Conservation (phyloP, 2,888 invertebrate species). For the Caenorhabditis sp. region DNA sequence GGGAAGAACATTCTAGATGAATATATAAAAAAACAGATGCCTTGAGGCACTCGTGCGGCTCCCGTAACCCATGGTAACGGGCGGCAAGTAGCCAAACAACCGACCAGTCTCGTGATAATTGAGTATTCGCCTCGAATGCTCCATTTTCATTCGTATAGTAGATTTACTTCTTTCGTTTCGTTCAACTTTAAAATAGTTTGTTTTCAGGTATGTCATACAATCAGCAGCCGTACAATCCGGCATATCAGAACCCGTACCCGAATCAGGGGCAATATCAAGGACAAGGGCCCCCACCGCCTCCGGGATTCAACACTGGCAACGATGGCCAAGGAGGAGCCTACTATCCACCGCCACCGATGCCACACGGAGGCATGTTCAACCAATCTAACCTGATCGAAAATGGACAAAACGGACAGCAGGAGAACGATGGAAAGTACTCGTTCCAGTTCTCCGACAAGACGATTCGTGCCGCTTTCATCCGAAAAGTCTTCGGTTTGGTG, state of each 20-base stretch:
- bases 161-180: background rate
- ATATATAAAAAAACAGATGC: slow-evolving; percentile 14
- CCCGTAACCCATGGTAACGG: slow-evolving; percentile 30
- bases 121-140: background rate
- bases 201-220: slow-evolving; percentile 67
- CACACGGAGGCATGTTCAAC: slow-evolving; percentile 57
- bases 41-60: background rate
- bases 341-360: slow-evolving; percentile 66
- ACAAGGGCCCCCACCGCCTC: slow-evolving; percentile 52
- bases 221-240: slow-evolving; percentile 73
- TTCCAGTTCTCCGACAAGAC: slow-evolving; percentile 76
- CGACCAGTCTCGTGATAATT: slow-evolving; percentile 20
- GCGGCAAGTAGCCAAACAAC: background rate
- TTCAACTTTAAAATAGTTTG: background rate
- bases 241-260: slow-evolving; percentile 67
- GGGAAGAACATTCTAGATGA: slow-evolving; percentile 19
- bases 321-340: slow-evolving; percentile 37
- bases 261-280: slow-evolving; percentile 51
- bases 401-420: slow-evolving; percentile 45
- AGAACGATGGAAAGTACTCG: slow-evolving; percentile 63
- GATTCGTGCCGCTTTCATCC: slow-evolving; percentile 80
- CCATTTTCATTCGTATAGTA: background rate
- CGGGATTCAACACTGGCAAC: slow-evolving; percentile 46
- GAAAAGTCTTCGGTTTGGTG: slow-evolving; percentile 80
- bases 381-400: slow-evolving; percentile 41